phyloP scores from a whole-genome alignment of 1,140 invertebrate genomes.

The Drosophila repletoides region DNA sequence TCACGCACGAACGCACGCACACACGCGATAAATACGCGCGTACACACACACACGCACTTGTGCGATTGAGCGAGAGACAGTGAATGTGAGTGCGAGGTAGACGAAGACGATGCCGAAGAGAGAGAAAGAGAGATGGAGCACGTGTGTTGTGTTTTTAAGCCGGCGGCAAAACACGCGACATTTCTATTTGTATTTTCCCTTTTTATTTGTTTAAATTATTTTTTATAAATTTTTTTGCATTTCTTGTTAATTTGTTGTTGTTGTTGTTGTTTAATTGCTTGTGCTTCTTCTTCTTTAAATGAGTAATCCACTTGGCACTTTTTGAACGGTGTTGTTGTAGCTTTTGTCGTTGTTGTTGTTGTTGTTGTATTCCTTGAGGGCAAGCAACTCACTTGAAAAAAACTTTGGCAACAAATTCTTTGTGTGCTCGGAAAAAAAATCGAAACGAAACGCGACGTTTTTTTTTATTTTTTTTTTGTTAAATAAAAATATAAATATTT shows the following conservation, averaged over 20 bases:
- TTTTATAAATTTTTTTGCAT: constrained; percentile 24
- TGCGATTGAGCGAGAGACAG: neutral
- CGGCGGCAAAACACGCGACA: constrained; percentile 51
- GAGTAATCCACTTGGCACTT: constrained; percentile 30
- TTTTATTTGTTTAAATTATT: constrained; percentile 7
- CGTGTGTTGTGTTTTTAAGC: constrained; percentile 43
- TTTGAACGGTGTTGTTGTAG: neutral
- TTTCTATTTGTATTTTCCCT: neutral
- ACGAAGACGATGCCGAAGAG: neutral
- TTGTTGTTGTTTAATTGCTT: constrained; percentile 17
- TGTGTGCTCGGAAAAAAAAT: constrained; percentile 39
- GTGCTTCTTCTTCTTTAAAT: constrained; percentile 3
- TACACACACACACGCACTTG: constrained; percentile 7
- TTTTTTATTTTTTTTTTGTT: too few species aligned
- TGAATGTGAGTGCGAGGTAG: neutral
- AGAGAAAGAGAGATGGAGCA: constrained; percentile 29
- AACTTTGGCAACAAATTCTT: constrained; percentile 36
- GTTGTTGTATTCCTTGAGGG: constrained; percentile 32
- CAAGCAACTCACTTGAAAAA: constrained; percentile 40
- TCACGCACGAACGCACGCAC: constrained; percentile 11
- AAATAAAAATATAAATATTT: too few species aligned
- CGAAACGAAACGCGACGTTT: constrained; percentile 21
- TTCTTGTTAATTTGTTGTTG: constrained; percentile 20
- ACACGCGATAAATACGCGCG: constrained; percentile 3
- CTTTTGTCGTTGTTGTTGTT: constrained; percentile 4